Evolutionary conservation across 2,888 invertebrate species (phyloP), one percentile per base, ranked within the genome.

Genomic region (Lasius platythorax): DNA sequence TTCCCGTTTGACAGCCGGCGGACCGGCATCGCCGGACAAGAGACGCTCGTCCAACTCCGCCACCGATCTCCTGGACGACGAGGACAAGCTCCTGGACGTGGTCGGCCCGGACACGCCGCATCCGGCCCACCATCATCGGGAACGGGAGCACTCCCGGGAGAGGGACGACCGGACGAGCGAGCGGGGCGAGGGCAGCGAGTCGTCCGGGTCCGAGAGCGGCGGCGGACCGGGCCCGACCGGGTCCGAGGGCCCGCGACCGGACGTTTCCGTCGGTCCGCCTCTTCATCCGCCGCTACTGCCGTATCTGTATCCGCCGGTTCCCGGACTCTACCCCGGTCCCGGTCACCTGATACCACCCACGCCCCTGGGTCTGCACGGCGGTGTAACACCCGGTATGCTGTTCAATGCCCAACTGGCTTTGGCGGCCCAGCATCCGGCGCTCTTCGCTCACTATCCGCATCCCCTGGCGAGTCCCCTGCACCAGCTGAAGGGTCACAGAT

Each of bases 261-360:
- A 99, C 95, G 98, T 99, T 87, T 98, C 98, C 50, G 97, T 99
- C 61, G 99, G 99, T 74, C 99, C 99, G 61, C 98, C 98, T 67
- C 97, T 98, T 68, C 99, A 99, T 93, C 98, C 98, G 67, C 98
- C 98, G 74, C 96, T 98, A 94, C 96, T 99, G 94, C 99, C 99
- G 90, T 99, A 99, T 96, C 97, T 99, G 78, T 99, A 99, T 95
- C 98, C 98, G 53, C 98, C 97, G 73, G 95, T 95, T 6, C 96
- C 96, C 37, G 98, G 98, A 50, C 96, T 99, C 88, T 99, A 98
- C 95, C 98, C 98, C 90, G 96, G 97, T 73, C 95, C 96, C 64
- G 96, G 95, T 3, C 96, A 95, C 1, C 96, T 97, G 94, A 97
- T 97, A 93, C 97, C 97, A 82, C 97, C 97, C 82, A 95, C 97